phyloP scores from a whole-genome alignment of 2,797 vertebrate genomes.

The Tarsius wallacei region DNA sequence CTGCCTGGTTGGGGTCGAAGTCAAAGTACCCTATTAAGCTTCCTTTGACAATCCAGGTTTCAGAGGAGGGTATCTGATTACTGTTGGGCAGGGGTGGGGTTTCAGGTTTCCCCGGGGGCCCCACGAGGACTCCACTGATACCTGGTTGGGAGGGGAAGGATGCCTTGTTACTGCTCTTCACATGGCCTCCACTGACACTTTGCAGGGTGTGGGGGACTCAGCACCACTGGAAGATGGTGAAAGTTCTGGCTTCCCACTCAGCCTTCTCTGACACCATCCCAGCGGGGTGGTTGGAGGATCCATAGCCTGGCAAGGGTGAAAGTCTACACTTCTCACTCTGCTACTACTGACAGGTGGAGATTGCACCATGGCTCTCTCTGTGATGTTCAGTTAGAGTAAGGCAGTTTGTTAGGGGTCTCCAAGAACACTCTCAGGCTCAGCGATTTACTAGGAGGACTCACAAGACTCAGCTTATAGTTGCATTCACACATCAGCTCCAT shows the following conservation, averaged over 20 bases:
- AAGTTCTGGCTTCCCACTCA: slow-evolving; percentile 42
- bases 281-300: too few species aligned
- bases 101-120: neutral
- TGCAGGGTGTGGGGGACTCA: neutral
- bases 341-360: neutral
- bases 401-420: neutral
- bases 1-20: neutral
- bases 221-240: neutral
- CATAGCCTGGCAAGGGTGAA: neutral
- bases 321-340: neutral
- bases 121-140: neutral
- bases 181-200: neutral
- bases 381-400: neutral
- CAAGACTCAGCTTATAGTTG: neutral
- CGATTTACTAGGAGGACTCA: neutral
- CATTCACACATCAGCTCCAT: slow-evolving; percentile 22
- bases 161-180: neutral
- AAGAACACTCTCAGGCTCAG: neutral
- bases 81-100: neutral
- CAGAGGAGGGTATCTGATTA: neutral
- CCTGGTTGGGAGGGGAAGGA: neutral
- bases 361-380: neutral
- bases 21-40: neutral
- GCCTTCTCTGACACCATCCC: neutral
- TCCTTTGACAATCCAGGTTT: neutral